Conservation (phyloP, 1,140 invertebrate genomes). For the Diachasmimorpha longicaudata region DNA sequence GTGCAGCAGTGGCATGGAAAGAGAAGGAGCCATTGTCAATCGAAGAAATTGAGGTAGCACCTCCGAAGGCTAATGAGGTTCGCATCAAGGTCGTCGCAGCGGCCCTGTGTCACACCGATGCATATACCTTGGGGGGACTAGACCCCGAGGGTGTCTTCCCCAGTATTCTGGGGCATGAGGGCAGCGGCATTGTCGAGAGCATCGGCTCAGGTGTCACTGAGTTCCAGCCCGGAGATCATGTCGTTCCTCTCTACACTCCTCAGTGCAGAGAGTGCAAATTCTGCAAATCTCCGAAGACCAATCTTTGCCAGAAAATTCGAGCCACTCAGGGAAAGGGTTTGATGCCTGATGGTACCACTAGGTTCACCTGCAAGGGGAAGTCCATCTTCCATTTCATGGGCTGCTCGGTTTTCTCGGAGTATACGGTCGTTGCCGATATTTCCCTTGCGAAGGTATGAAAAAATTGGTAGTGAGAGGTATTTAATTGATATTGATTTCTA, state of each 20-base stretch:
- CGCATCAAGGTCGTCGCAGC: slow-evolving; percentile 81
- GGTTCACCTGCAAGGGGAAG: slow-evolving; percentile 93
- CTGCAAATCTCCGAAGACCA: slow-evolving; percentile 94
- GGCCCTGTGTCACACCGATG: slow-evolving; percentile 98
- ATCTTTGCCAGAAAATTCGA: slow-evolving; percentile 95
- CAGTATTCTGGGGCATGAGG: slow-evolving; percentile 92
- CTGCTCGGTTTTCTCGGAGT: slow-evolving; percentile 96
- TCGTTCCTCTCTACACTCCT: slow-evolving; percentile 94
- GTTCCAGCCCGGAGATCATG: slow-evolving; percentile 91
- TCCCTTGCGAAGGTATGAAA: slow-evolving; percentile 81
- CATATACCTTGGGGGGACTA: slow-evolving; percentile 89
- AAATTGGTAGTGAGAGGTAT: slow-evolving; percentile 1
- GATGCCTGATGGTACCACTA: slow-evolving; percentile 95
- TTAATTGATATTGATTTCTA: no score
- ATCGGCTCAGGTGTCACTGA: slow-evolving; percentile 91
- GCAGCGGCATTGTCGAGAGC: slow-evolving; percentile 94
- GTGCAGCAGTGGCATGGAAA: slow-evolving; percentile 91
- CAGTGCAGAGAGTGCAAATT: slow-evolving; percentile 98
- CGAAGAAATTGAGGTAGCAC: slow-evolving; percentile 93
- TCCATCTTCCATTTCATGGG: slow-evolving; percentile 97
- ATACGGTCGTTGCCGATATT: slow-evolving; percentile 97
- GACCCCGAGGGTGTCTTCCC: slow-evolving; percentile 97
- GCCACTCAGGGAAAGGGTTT: slow-evolving; percentile 84
- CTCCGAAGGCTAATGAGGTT: slow-evolving; percentile 89
- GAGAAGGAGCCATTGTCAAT: slow-evolving; percentile 84